phyloP scores from a whole-genome alignment of 2,113 vertebrate species.

The Saccopteryx bilineata region DNA sequence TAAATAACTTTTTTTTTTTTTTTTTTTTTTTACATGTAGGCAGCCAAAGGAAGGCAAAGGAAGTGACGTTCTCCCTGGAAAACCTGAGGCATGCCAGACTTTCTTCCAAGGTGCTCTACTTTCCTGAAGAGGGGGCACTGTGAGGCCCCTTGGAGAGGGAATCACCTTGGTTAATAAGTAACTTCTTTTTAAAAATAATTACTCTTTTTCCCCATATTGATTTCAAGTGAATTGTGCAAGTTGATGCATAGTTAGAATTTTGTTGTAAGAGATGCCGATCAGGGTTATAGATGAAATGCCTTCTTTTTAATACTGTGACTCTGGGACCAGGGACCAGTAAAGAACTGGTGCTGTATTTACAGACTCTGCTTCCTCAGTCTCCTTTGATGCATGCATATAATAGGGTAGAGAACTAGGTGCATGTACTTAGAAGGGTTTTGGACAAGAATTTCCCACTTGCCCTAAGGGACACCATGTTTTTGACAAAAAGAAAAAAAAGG shows the following conservation, averaged over 20 bases:
- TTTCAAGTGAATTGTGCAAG: background rate
- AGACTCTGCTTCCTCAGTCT: background rate
- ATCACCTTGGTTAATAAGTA: background rate
- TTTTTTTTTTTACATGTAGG: too few species aligned
- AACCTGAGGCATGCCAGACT: too few species aligned
- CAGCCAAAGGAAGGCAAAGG: too few species aligned
- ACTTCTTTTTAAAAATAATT: conserved; percentile 13
- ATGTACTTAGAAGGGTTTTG: background rate
- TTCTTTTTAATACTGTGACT: background rate
- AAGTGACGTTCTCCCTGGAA: too few species aligned
- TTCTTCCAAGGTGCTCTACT: too few species aligned
- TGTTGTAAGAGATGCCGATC: background rate
- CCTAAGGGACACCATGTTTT: background rate
- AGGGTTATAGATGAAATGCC: background rate
- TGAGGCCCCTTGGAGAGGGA: too few species aligned
- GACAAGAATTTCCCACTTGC: background rate
- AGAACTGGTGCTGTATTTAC: background rate
- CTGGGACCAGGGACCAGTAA: background rate
- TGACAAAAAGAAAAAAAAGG: background rate
- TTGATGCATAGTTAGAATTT: background rate
- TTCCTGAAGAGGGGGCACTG: too few species aligned
- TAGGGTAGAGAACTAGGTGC: too few species aligned
- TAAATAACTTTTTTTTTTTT: conserved; percentile 27
- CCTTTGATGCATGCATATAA: background rate
- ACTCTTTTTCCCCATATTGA: background rate